phyloP scores from a whole-genome alignment of 2,888 invertebrate genomes.

The Drosophila neotestacea region DNA sequence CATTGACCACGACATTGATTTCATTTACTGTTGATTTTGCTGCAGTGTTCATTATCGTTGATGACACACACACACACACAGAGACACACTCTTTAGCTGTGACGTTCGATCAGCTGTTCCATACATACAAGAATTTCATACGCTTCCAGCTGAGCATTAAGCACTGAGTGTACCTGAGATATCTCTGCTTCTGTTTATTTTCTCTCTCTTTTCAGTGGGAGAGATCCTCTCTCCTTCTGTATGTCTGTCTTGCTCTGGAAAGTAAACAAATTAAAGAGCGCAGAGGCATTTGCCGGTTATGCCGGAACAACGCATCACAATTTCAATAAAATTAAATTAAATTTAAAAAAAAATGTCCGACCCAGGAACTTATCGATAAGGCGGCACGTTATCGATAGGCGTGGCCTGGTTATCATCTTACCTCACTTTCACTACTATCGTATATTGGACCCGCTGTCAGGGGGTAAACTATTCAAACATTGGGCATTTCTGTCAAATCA shows the following conservation, averaged over 20 bases:
- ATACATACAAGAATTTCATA: neutral
- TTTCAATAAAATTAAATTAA: conserved; percentile 1
- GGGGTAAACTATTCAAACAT: neutral
- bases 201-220: neutral
- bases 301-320: conserved; percentile 25
- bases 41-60: conserved; percentile 4
- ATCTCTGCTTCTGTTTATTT: neutral
- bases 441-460: conserved; percentile 8
- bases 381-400: conserved; percentile 9
- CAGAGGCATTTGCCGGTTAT: neutral
- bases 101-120: conserved; percentile 26
- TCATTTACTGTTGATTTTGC: conserved; percentile 12
- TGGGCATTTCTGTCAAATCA: conserved; percentile 6
- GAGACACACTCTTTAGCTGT: conserved; percentile 2
- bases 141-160: neutral
- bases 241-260: conserved; percentile 1
- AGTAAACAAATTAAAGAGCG: conserved; percentile 10
- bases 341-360: neutral
- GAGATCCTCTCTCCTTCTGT: neutral
- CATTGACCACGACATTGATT: conserved; percentile 45
- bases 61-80: conserved; percentile 30
- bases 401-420: conserved; percentile 9
- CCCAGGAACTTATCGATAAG: conserved; percentile 17
- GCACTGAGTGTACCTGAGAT: neutral
- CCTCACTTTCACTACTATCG: conserved; percentile 16